Evolutionary conservation across 2,888 invertebrate genomes (phyloP), one percentile per base, ranked within the genome.

Genomic region (Drosophila multiciliata): DNA sequence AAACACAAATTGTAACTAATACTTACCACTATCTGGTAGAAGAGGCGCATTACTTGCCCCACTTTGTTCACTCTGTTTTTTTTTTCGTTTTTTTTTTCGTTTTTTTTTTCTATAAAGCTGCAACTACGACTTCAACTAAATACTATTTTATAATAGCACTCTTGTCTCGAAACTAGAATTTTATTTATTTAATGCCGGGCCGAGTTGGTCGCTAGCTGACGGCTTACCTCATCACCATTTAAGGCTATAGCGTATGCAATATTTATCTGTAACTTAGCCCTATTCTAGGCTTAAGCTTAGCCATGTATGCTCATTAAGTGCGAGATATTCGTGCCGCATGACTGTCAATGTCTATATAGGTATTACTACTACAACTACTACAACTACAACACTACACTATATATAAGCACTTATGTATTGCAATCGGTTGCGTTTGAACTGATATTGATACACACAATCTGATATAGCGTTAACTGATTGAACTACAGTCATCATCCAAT

Each of bases 221-320:
- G 87, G 84, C 90, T 89, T 91, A 91, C 89, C 91, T 90, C 90
- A 90, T 90, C 86, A 89, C 91, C 91, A 90, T 83, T 86, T 90
- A 91, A 91, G 89, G 89, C 91, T 89, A 89, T 90, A 87, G 90
- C 82, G 73, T 86, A 91, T 91, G 88, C 88, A 89, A 89, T 89
- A 89, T 89, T 65, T 78, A 83, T 73, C 66, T 77, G 66, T 89
- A 89, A 77, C 76, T 81, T 75, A 81, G 66, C 80, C 83, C 65
- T 89, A 84, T 66, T 64, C 69, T 74, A 82, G 69, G 71, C 75
- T 84, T 79, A 79, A 79, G 79, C 79, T 79, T 82, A 79, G 78
- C 78, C 82, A 78, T 73, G 78, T 81, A 81, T 78, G 82, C 74
- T 73, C 79, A 82, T 65, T 78, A 66, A 68, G 61, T 72, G 78